Base-by-base conservation (phyloP, 2,888 invertebrate species). In the Patella caerulea region DNA sequence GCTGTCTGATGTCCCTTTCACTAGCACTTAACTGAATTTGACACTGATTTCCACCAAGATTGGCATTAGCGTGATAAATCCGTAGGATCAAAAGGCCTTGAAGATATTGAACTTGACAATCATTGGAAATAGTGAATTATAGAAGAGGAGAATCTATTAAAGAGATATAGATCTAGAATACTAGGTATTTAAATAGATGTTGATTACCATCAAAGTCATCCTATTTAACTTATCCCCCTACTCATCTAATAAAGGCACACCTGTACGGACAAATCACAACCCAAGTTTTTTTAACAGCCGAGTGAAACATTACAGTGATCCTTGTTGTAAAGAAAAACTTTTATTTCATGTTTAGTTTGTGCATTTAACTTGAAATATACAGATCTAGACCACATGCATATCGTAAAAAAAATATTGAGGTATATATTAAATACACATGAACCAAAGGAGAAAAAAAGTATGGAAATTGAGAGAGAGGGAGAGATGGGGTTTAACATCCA, bases 121-220 rank as follows among this genome's bases (percentile, higher is more conserved):
- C 65, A 65, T 65, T 65, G 19, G 65, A 24, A 65, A 65, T 24
- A n/a, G 19, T 65, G 65, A 65, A 65, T 65, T 65, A 65, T 65
- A 24, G 19, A 24, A 19, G 65, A 24, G 24, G 65, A 24, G 65
- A 65, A 65, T 65, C 65, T 65, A 65, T 65, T 65, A 65, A 12
- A 14, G 65, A 24, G 65, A 65, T 65, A 65, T 24, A 65, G 65
- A 65, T 65, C 19, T 11, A 24, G 24, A 24, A 24, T 65, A 24
- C 65, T 65, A 65, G 65, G 19, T 65, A 65, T 65, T 24, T 65
- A 65, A 65, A 65, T 65, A 65, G 65, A 65, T 24, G 14, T 19
- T 65, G 65, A 65, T 65, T 65, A 65, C 12, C 19, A 65, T 65
- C 65, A 65, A 65, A 24, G 19, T 65, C 65, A 24, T 65, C 24